Evolutionary conservation across 2,113 vertebrate species (phyloP).

Genomic region (Pyxicephalus adspersus): DNA sequence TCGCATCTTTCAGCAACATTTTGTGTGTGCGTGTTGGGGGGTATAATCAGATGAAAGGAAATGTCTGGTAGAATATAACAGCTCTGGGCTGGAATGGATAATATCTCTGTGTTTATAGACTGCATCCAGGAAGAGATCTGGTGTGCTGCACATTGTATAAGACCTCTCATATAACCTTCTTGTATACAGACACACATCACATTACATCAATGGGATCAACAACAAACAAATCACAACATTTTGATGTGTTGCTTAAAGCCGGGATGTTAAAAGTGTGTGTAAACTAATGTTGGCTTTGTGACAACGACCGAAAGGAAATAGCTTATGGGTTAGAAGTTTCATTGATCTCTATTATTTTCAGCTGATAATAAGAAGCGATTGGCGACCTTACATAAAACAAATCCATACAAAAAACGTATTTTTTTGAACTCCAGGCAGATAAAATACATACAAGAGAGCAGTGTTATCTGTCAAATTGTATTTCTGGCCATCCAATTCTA

Average conservation of each 20-base stretch:
- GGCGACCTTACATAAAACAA: too few species aligned
- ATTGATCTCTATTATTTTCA: too few species aligned
- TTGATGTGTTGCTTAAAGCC: background rate
- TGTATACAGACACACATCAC: background rate
- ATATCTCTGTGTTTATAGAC: constrained; percentile 5
- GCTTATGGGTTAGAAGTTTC: too few species aligned
- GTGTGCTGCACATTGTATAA: background rate
- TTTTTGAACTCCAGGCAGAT: too few species aligned
- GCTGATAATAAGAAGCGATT: too few species aligned
- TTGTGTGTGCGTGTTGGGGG: constrained; percentile 41
- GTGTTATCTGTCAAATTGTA: too few species aligned
- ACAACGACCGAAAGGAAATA: too few species aligned
- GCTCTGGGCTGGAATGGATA: constrained; percentile 22
- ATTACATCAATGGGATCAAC: background rate
- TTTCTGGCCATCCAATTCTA: too few species aligned
- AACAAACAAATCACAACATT: background rate
- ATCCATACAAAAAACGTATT: too few species aligned
- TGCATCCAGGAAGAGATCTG: constrained; percentile 1
- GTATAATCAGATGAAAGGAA: constrained; percentile 43
- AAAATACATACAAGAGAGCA: too few species aligned
- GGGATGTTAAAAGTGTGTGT: too few species aligned
- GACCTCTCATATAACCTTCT: background rate
- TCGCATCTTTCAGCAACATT: constrained; percentile 45
- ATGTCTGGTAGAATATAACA: constrained; percentile 15
- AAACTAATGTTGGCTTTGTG: too few species aligned